Conservation (phyloP, 2,888 invertebrate species). For the Oscheius sp. region DNA sequence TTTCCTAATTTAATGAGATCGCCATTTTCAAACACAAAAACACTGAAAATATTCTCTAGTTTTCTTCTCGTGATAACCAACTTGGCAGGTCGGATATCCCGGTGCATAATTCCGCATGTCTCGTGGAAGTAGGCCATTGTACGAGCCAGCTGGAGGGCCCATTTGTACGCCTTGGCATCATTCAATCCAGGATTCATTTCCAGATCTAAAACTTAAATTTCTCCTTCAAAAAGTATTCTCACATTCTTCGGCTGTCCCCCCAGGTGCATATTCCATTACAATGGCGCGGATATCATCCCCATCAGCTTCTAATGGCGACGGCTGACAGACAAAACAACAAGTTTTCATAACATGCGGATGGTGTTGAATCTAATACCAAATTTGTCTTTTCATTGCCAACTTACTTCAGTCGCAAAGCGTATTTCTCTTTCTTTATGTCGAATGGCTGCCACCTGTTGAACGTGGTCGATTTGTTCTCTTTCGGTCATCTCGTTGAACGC, state of each 20-base stretch:
- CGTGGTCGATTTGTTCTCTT: too few relatives aligned
- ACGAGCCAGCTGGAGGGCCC: conserved; percentile 14
- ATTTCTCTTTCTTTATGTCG: background rate
- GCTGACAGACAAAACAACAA: background rate
- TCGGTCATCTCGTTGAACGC: background rate
- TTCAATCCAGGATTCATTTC: background rate
- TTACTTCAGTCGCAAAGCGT: background rate
- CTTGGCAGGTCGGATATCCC: conserved; percentile 10
- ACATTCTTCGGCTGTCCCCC: conserved; percentile 1
- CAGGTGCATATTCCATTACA: conserved; percentile 9
- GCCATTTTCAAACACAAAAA: conserved; percentile 14
- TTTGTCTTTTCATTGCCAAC: background rate
- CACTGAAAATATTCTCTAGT: too few relatives aligned
- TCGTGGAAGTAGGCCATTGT: conserved; percentile 8
- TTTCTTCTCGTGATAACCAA: too few relatives aligned
- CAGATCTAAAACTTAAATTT: background rate
- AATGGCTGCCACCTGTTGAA: background rate
- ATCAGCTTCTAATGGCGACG: background rate
- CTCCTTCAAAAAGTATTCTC: background rate
- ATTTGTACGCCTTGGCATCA: background rate
- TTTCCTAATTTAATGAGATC: background rate
- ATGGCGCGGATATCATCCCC: conserved; percentile 12
- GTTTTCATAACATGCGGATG: conserved; percentile 11
- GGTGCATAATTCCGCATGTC: background rate
- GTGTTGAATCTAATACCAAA: conserved; percentile 5